Conservation (phyloP, 2,888 invertebrate species). For the Agelastica alni region DNA sequence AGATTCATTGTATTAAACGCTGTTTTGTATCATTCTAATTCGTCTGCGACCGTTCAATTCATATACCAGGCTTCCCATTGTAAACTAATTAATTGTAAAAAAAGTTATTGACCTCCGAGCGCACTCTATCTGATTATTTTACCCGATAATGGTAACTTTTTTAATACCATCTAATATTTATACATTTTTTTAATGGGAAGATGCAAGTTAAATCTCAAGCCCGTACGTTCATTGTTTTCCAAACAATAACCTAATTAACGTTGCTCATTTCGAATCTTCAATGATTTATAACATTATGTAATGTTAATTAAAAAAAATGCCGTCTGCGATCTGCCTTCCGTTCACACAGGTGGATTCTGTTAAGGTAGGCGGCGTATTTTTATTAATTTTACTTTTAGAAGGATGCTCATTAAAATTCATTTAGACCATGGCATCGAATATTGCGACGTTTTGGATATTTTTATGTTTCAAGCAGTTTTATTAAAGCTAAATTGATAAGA, state of each 20-base stretch:
- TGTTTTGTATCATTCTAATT: too few species aligned
- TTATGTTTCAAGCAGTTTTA: too few species aligned
- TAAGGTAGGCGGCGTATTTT: conserved; percentile 4
- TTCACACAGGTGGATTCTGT: conserved; percentile 13
- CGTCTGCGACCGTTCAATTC: too few species aligned
- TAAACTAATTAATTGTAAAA: background rate
- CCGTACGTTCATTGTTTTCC: conserved; percentile 8
- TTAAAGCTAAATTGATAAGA: too few species aligned
- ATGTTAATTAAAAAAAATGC: conserved; percentile 10
- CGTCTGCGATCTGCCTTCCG: conserved; percentile 6
- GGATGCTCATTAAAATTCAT: background rate
- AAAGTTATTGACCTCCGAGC: conserved; percentile 1
- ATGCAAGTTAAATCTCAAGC: background rate
- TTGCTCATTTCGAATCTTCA: conserved; percentile 6
- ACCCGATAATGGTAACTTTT: background rate
- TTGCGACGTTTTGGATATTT: too few species aligned
- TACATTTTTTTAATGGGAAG: conserved; percentile 15
- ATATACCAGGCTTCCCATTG: background rate
- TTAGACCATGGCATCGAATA: too few species aligned
- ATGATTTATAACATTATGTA: conserved; percentile 16
- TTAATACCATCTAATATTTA: conserved; percentile 11
- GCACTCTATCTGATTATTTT: too few species aligned
- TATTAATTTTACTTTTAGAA: background rate
- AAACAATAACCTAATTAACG: conserved; percentile 17
- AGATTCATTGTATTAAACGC: too few species aligned